Conservation (phyloP, 2,888 invertebrate genomes). For the Morinoia aosen region DNA sequence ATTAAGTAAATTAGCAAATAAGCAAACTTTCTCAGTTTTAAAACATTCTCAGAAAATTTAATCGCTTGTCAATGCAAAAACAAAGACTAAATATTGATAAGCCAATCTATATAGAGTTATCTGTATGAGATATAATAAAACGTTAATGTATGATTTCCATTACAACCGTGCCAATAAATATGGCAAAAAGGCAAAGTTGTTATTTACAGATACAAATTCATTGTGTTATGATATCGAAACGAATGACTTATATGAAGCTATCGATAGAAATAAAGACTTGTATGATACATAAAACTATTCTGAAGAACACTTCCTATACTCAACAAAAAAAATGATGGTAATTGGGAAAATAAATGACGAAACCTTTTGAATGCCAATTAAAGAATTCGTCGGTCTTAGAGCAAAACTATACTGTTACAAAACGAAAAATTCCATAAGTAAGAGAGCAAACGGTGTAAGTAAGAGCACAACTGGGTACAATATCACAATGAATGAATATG, state of each 20-base stretch:
- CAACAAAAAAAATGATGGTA: background rate
- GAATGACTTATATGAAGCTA: no score
- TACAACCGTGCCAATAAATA: no score
- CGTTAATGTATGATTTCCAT: no score
- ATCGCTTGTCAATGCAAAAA: background rate
- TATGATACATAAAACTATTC: background rate
- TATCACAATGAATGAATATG: background rate
- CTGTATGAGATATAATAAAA: background rate
- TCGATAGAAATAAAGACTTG: no score
- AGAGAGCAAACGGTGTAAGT: background rate
- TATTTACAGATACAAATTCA: no score
- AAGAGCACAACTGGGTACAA: no score
- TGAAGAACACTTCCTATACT: background rate
- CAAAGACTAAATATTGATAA: background rate
- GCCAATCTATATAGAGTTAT: background rate
- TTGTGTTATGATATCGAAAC: no score
- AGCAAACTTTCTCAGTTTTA: background rate
- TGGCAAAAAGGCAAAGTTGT: no score
- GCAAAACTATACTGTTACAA: background rate
- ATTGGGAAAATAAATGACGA: background rate
- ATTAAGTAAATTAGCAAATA: background rate
- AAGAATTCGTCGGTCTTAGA: background rate
- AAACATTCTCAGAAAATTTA: constrained; percentile 13
- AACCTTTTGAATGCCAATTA: background rate
- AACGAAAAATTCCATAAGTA: background rate